A percentile compares a stretch with the other conserved stretches of the same genome.
Evolutionary conservation across 2,113 vertebrate genomes (phyloP).

Genomic region (Hemibagrus wyckioides): DNA sequence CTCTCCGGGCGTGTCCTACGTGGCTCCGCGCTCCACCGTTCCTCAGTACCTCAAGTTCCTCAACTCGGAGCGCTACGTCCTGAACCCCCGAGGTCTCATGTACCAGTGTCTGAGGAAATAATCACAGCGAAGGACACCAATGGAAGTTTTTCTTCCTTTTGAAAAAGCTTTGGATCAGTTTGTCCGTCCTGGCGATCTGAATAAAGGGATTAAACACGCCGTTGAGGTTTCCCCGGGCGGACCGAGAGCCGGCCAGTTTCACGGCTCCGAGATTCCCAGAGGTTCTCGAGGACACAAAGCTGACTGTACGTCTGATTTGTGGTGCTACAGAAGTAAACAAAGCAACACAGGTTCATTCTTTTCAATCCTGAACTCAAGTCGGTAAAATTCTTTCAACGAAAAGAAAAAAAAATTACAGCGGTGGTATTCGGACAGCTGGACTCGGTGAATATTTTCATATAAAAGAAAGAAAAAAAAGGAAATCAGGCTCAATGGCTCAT

Average conservation of each 20-base stretch:
- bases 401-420: not conserved
- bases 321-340: conserved; percentile 44
- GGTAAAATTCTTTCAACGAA: conserved; percentile 28
- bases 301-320: conserved; percentile 49
- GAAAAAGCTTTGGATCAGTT: conserved; percentile 12
- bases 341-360: conserved; percentile 11
- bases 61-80: conserved; percentile 76
- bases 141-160: not conserved
- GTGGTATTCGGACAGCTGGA: conserved; percentile 3
- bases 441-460: conserved; percentile 39
- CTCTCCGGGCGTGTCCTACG: conserved; percentile 74
- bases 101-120: conserved; percentile 82
- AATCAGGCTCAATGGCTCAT: conserved; percentile 47
- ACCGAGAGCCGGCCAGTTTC: conserved; percentile 2
- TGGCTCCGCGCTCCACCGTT: conserved; percentile 68
- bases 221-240: not conserved
- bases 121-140: conserved; percentile 34
- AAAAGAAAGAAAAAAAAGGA: conserved; percentile 26
- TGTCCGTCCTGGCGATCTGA: conserved; percentile 1
- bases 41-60: conserved; percentile 80
- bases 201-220: not conserved
- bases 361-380: conserved; percentile 2
- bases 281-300: conserved; percentile 26
- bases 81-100: conserved; percentile 77
- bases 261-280: conserved; percentile 33